Conservation (phyloP, 2,888 invertebrate species). For the Euproctis similis region DNA sequence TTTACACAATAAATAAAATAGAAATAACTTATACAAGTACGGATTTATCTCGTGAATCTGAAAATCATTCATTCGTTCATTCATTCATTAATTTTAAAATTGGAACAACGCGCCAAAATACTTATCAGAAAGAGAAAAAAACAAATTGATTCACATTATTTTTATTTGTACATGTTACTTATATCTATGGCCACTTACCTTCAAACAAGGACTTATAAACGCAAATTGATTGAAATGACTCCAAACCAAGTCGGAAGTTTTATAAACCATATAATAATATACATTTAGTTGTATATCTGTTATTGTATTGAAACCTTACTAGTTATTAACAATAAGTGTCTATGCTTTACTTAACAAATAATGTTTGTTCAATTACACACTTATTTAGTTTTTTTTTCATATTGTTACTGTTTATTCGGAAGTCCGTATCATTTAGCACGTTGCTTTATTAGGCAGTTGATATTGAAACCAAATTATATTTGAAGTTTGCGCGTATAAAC, state of each 20-base stretch:
- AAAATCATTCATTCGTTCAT: too few species aligned
- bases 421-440: conserved; percentile 14
- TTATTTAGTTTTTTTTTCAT: conserved; percentile 5
- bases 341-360: too few species aligned
- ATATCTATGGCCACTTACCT: conserved; percentile 1
- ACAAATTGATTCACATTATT: too few species aligned
- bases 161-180: too few species aligned
- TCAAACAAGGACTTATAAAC: conserved; percentile 1
- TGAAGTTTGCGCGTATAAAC: conserved; percentile 7
- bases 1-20: too few species aligned
- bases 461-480: conserved; percentile 22
- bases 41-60: too few species aligned
- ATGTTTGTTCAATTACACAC: too few species aligned
- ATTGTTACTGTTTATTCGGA: conserved; percentile 16
- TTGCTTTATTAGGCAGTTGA: conserved; percentile 12
- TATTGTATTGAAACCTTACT: not conserved
- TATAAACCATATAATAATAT: not conserved
- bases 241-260: conserved; percentile 2
- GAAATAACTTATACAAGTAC: too few species aligned
- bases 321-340: too few species aligned
- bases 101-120: too few species aligned
- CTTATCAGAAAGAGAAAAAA: too few species aligned
- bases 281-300: not conserved
- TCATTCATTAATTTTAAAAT: too few species aligned
- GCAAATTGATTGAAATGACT: conserved; percentile 5